Base-by-base conservation (phyloP, 2,888 invertebrate species). In the Mesoligia furuncula region DNA sequence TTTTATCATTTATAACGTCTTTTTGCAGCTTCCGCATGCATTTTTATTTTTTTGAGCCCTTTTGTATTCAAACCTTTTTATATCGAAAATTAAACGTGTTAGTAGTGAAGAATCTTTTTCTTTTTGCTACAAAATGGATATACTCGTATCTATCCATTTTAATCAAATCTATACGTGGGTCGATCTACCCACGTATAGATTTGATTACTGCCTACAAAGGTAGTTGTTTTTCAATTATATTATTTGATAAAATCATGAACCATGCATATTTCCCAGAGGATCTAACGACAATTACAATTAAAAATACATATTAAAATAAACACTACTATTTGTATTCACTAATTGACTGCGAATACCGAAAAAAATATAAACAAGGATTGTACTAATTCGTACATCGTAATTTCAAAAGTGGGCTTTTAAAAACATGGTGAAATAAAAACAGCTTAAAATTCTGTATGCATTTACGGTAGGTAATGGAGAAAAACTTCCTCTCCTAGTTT, bases 401-500 rank as follows among this genome's bases (percentile, higher is more conserved):
- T 54, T 65, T 45, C 0, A 65, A 65, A 4, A 4, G 15, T 31
- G 2, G 0, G 4, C 5, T 36, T 65, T 4, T 0, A 15, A 42
- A 39, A 45, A 57, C 9, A n/a, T 42, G 9, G 4, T 24, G 36
- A 24, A 57, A 72, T 68, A 57, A 85, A 77, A 73, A 57, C 9
- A 42, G 54, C 39, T 72, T 24, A 36, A 69, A 66, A 79, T 75
- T 62, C 75, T 54, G 64, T 39, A 66, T 74, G 31, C 61, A 54
- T 73, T 84, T 57, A 62, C 61, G n/a, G 54, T 17, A 39, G 2
- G 13, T 57, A 73, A 66, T 71, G 31, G 15, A 72, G 59, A 80
- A 85, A 80, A 86, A 82, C 79, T 69, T 68, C 39, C 62, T 17
- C 57, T 27, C 36, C 51, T 64, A 74, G 68, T 79, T 81, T 59